Evolutionary conservation across 2,797 vertebrate genomes (phyloP), one percentile per base, ranked within the genome.

Genomic region (Salarias fasciatus): DNA sequence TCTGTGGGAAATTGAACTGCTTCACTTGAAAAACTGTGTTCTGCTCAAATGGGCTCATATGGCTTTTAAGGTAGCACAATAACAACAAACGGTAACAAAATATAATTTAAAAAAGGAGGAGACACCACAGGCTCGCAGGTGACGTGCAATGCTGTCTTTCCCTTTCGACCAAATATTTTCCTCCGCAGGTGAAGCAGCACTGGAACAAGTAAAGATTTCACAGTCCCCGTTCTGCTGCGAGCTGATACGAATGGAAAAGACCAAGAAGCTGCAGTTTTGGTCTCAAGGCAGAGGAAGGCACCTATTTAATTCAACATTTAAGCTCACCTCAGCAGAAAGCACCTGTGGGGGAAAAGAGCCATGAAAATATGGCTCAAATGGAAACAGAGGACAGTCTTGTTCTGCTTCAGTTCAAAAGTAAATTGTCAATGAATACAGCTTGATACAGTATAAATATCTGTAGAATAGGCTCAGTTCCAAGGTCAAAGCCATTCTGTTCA

Each of bases 191-290:
- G 18, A 18, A 18, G 24, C 18, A 24, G 18, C 18, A 24, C 18
- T 24, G 18, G 18, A 24, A 24, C 18, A 24, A 24, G 18, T 24
- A 24, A 45, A 69, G 43, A 85, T 82, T 86, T 82, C 72, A 82
- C 72, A 74, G 46, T 69, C 54, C 50, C 54, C 55, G 56, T 72
- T 35, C 61, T 77, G 64, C 65, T 77, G 58, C 66, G 69, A 69
- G 53, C 52, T 72, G 77, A 84, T 79, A 79, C 35, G 72, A 86
- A 75, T 67, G 42, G 55, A 72, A 68, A 72, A 55, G 38, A 10
- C 59, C 53, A 13, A 29, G 24, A 52, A 57, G 60, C 44, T 65
- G 47, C 46, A 68, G 55, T 49, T 35, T 24, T 36, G 46, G 58
- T 56, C 50, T 69, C 45, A 28, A 53, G 13, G 51, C 53, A 63